Conservation (phyloP, 2,888 invertebrate species). For the Dryocosmus kuriphilus region DNA sequence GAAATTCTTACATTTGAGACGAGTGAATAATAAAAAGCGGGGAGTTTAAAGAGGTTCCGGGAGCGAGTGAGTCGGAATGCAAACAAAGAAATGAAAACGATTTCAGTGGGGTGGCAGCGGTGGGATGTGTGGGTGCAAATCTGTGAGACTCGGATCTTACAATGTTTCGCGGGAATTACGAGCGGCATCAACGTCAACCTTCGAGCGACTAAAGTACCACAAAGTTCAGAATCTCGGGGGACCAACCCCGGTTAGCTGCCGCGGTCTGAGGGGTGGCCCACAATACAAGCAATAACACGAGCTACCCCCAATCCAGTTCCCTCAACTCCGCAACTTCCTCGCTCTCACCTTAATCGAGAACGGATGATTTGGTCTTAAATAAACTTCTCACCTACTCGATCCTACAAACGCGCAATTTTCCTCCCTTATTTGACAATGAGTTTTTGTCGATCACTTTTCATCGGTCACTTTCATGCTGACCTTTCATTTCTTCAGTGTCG, state of each 20-base stretch:
- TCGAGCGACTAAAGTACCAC: constrained; percentile 48
- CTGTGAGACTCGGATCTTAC: constrained; percentile 24
- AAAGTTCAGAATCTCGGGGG: constrained; percentile 65
- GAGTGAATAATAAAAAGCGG: constrained; percentile 25
- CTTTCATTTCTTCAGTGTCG: not conserved
- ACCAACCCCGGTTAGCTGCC: constrained; percentile 64
- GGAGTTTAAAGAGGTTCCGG: constrained; percentile 17
- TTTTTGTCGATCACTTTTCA: constrained; percentile 18
- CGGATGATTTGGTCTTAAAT: constrained; percentile 77
- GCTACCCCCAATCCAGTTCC: constrained; percentile 61
- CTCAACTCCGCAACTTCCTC: constrained; percentile 54
- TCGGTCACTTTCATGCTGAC: not conserved
- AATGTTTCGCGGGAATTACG: constrained; percentile 42
- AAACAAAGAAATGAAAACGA: constrained; percentile 39
- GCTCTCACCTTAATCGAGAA: constrained; percentile 76
- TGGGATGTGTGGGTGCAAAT: constrained; percentile 10
- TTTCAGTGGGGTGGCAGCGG: not conserved
- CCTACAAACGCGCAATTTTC: constrained; percentile 53
- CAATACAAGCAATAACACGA: constrained; percentile 76
- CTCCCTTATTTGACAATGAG: constrained; percentile 54
- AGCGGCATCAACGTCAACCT: constrained; percentile 39
- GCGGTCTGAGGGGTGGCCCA: constrained; percentile 67
- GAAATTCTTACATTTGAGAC: not conserved
- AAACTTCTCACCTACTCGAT: constrained; percentile 72
- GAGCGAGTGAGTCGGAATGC: constrained; percentile 23